Evolutionary conservation across 2,797 vertebrate species (phyloP).

Genomic region (Microctenopoma stevenorrisi): DNA sequence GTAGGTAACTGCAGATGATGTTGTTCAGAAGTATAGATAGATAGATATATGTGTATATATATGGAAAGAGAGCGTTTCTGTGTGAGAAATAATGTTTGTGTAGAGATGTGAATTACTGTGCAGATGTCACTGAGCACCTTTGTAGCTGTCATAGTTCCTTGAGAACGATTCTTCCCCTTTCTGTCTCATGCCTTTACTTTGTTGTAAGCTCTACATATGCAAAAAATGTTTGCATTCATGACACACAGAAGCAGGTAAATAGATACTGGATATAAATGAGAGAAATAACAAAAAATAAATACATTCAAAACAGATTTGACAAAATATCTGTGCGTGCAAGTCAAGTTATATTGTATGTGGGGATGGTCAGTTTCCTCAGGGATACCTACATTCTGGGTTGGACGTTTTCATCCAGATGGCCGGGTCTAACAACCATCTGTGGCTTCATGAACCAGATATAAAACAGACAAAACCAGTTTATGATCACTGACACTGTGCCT

Average conservation of each 20-base stretch:
- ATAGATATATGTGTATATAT: too few relatives aligned
- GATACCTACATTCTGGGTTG: constrained; percentile 59
- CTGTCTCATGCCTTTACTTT: too few relatives aligned
- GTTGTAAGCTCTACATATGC: too few relatives aligned
- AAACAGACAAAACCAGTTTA: constrained; percentile 55
- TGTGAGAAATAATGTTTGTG: too few relatives aligned
- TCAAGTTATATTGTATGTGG: constrained; percentile 39
- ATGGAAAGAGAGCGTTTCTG: too few relatives aligned
- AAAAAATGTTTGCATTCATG: too few relatives aligned
- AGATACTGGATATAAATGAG: background rate
- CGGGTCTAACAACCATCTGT: constrained; percentile 66
- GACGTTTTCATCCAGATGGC: constrained; percentile 70
- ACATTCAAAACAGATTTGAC: background rate
- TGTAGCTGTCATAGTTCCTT: too few relatives aligned
- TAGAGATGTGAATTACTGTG: too few relatives aligned
- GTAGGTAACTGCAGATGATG: too few relatives aligned
- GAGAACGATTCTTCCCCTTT: too few relatives aligned
- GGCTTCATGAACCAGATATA: constrained; percentile 49
- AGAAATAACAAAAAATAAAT: background rate
- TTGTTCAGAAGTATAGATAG: too few relatives aligned
- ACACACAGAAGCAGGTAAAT: background rate
- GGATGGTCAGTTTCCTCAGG: constrained; percentile 51
- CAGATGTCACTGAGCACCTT: too few relatives aligned
- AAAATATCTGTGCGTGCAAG: constrained; percentile 18
- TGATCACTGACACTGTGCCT: constrained; percentile 55